These are phyloP conservation scores for Nautilus pompilius DNA, from an alignment of 1,140 invertebrate species.

Conservation along the genomic window DNA sequence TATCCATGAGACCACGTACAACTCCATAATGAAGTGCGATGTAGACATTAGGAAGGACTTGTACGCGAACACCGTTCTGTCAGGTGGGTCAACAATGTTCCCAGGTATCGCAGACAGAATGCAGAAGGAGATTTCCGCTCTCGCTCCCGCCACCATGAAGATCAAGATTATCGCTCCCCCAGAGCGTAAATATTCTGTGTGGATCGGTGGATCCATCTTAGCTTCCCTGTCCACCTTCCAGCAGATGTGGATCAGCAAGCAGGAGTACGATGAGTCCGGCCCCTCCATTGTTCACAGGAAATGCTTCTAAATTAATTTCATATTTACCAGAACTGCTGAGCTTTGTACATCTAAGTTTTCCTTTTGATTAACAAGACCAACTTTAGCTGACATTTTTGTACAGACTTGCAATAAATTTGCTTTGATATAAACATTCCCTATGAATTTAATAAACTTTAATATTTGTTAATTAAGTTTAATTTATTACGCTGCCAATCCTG, in stretches of 20 bases:
- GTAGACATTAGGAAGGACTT: constrained; percentile 84
- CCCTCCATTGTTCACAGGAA: constrained; percentile 87
- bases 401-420: too few species aligned
- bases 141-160: constrained; percentile 72
- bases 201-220: constrained; percentile 60
- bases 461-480: too few species aligned
- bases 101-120: constrained; percentile 60
- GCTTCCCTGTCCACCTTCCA: constrained; percentile 65
- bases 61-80: constrained; percentile 86
- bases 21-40: constrained; percentile 68
- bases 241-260: constrained; percentile 62
- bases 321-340: background rate
- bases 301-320: constrained; percentile 76
- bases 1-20: constrained; percentile 69
- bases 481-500: too few species aligned
- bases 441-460: too few species aligned
- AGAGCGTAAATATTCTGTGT: constrained; percentile 57
- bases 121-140: constrained; percentile 69
- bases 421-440: too few species aligned
- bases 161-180: constrained; percentile 70
- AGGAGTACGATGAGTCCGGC: constrained; percentile 85
- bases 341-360: too few species aligned
- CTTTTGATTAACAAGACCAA: too few species aligned
- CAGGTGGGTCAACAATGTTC: constrained; percentile 77
- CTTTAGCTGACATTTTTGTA: too few species aligned